These are phyloP conservation scores for Meghimatium bilineatum DNA, from an alignment of 2,888 invertebrate species.

Conservation along the genomic window DNA sequence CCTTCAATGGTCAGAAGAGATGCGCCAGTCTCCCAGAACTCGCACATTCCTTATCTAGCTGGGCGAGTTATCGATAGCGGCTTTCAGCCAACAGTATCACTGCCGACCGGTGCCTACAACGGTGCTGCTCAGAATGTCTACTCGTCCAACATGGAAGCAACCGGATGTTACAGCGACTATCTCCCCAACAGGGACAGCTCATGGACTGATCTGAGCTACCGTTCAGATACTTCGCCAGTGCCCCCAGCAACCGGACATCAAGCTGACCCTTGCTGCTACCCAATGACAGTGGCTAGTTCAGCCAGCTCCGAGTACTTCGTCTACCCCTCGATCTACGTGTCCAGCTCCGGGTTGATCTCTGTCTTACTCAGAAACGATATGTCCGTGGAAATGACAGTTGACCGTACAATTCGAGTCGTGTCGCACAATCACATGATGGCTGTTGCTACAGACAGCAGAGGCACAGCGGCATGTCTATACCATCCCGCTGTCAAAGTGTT, in stretches of 20 bases:
- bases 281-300: background rate
- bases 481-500: conserved; percentile 76
- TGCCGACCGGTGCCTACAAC: background rate
- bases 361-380: conserved; percentile 75
- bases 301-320: conserved; percentile 50
- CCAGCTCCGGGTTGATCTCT: conserved; percentile 76
- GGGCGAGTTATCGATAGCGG: conserved; percentile 5
- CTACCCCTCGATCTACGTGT: conserved; percentile 76
- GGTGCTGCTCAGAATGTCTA: conserved; percentile 17
- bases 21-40: background rate
- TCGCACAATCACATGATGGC: conserved; percentile 75
- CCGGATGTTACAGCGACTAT: conserved; percentile 48
- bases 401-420: conserved; percentile 76
- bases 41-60: background rate
- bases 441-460: conserved; percentile 73
- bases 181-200: conserved; percentile 27
- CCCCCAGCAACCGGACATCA: conserved; percentile 18
- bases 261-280: conserved; percentile 27
- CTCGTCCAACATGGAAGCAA: conserved; percentile 36
- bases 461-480: conserved; percentile 73
- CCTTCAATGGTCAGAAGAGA: conserved; percentile 17
- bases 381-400: conserved; percentile 77
- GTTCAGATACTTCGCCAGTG: conserved; percentile 34
- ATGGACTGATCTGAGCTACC: conserved; percentile 45
- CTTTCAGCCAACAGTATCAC: background rate